Percentiles rank a stretch among this genome's conserved stretches.
Evolutionary conservation across 1,140 invertebrate genomes (phyloP).

Genomic region (Drosophila pruinosa): DNA sequence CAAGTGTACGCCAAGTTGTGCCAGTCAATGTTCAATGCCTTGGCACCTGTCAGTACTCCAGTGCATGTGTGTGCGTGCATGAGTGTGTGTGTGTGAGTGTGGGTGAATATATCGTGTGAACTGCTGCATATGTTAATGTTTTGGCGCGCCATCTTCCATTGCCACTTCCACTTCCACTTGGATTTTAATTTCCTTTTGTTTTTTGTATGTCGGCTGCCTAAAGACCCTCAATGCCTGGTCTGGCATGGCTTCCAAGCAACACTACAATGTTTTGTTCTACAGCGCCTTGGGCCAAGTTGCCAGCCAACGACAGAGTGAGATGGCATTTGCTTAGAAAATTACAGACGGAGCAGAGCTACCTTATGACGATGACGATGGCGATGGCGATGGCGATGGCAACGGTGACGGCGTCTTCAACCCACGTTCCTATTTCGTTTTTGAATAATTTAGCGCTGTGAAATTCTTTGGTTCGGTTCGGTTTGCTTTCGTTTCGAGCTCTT

Average conservation of each 20-base stretch:
- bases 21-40: slow-evolving; percentile 71
- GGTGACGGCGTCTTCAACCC: slow-evolving; percentile 11
- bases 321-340: slow-evolving; percentile 58
- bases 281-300: slow-evolving; percentile 2
- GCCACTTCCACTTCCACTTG: slow-evolving; percentile 21
- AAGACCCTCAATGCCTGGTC: slow-evolving; percentile 8
- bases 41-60: slow-evolving; percentile 67
- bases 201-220: slow-evolving; percentile 15
- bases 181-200: slow-evolving; percentile 67
- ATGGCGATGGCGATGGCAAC: background rate
- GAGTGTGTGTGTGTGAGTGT: slow-evolving; percentile 33
- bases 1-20: slow-evolving; percentile 29
- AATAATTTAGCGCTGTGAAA: slow-evolving; percentile 74
- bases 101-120: slow-evolving; percentile 71
- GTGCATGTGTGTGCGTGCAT: slow-evolving; percentile 23
- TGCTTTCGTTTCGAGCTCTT: slow-evolving; percentile 47
- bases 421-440: slow-evolving; percentile 63
- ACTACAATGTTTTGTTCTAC: slow-evolving; percentile 3
- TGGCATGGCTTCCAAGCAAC: slow-evolving; percentile 7
- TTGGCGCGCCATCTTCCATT: slow-evolving; percentile 62
- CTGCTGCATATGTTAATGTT: slow-evolving; percentile 75
- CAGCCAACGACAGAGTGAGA: slow-evolving; percentile 18
- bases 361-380: slow-evolving; percentile 20
- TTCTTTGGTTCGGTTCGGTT: slow-evolving; percentile 55
- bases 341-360: slow-evolving; percentile 58